These are phyloP conservation scores for Struthidea cinerea DNA, from an alignment of 2,113 vertebrate genomes.

Conservation along the genomic window DNA sequence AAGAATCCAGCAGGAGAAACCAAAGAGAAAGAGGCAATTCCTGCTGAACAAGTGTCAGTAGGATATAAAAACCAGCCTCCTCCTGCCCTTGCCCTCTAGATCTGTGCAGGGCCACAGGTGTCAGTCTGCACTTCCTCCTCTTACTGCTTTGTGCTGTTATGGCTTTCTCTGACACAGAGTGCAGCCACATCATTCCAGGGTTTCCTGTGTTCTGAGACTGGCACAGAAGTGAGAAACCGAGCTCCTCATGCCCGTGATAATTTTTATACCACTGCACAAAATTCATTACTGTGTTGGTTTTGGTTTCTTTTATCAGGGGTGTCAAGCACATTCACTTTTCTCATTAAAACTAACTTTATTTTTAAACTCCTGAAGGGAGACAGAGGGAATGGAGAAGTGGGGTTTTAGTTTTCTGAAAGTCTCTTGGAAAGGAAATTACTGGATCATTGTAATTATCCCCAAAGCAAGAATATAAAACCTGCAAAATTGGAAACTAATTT, in stretches of 20 bases:
- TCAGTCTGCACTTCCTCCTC: not conserved
- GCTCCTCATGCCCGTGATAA: rapidly evolving
- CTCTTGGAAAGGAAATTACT: not conserved
- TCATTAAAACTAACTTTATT: not conserved
- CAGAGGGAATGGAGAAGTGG: not conserved
- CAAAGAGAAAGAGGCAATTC: not conserved
- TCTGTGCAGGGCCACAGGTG: not conserved
- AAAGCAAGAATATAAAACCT: not conserved
- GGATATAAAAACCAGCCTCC: not conserved
- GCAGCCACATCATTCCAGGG: not conserved
- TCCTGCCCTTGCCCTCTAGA: not conserved
- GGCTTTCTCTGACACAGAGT: not conserved
- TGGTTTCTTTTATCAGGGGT: not conserved
- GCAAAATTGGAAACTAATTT: not conserved
- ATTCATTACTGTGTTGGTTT: not conserved
- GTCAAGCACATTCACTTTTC: not conserved
- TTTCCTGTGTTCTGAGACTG: not conserved
- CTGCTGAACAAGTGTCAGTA: not conserved
- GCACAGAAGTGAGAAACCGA: not conserved
- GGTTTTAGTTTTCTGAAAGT: not conserved
- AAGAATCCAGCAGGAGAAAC: not conserved
- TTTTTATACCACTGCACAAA: not conserved
- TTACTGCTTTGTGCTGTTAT: rapidly evolving
- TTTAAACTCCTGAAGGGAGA: not conserved
- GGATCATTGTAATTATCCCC: not conserved